Evolutionary conservation across 2,113 vertebrate genomes (phyloP).

Genomic region (Acanthisitta chloris): DNA sequence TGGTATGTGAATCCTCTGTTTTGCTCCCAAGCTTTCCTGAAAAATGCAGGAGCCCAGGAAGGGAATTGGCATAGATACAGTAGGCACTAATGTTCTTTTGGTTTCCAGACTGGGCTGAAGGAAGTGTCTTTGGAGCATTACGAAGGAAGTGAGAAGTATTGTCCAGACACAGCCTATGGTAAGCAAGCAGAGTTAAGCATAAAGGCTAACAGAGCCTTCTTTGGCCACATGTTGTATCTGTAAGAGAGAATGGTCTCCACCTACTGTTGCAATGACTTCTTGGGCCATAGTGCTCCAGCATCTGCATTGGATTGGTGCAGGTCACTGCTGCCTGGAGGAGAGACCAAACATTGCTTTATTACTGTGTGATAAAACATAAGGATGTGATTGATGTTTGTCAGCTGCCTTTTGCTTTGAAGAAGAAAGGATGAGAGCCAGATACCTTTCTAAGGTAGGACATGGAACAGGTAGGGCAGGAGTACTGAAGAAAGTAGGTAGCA

Average conservation of each 20-base stretch:
- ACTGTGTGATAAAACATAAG: neutral
- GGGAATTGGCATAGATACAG: neutral
- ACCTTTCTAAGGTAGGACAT: neutral
- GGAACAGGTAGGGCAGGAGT: neutral
- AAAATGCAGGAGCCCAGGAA: neutral
- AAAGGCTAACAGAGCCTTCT: neutral
- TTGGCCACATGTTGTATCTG: neutral
- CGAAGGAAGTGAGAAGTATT: constrained; percentile 70
- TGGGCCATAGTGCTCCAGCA: neutral
- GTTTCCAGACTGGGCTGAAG: constrained; percentile 66
- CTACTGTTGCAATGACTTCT: neutral
- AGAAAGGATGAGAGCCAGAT: neutral
- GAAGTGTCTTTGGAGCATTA: constrained; percentile 54
- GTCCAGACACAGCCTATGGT: constrained; percentile 85
- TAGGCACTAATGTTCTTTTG: constrained; percentile 45
- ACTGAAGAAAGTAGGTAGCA: neutral
- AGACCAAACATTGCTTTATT: neutral
- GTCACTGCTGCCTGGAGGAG: neutral
- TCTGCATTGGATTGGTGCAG: neutral
- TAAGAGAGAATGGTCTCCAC: neutral
- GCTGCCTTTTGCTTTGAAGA: constrained; percentile 16
- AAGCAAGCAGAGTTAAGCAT: constrained; percentile 44
- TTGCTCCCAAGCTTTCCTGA: neutral
- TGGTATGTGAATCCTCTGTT: neutral
- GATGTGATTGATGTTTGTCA: constrained; percentile 3